phyloP scores from a whole-genome alignment of 92 coral and sea anemone genomes.

The Actinostola sp. region DNA sequence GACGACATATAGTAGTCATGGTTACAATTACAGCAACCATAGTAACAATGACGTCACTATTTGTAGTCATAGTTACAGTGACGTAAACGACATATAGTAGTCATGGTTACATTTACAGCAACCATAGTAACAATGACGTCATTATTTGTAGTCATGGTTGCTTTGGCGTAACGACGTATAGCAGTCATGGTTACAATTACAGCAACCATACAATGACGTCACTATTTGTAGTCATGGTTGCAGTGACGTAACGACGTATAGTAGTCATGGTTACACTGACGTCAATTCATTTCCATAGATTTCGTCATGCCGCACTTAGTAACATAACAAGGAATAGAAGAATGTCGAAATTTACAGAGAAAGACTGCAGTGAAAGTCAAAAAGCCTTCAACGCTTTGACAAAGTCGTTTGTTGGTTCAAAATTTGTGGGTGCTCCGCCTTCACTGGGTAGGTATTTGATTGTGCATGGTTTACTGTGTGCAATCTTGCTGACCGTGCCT shows the following conservation, averaged over 20 bases:
- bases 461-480: not conserved
- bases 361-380: conserved; percentile 40
- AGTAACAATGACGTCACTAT: not conserved
- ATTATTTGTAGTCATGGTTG: too few relatives aligned
- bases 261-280: too few relatives aligned
- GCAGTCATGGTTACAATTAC: too few relatives aligned
- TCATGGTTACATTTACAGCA: too few relatives aligned
- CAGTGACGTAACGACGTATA: not conserved
- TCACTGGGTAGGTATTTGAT: not conserved
- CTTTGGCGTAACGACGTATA: too few relatives aligned
- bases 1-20: not conserved
- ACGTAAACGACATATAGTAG: not conserved
- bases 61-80: not conserved
- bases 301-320: conserved; percentile 74
- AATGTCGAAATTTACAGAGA: conserved; percentile 31
- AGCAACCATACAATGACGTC: not conserved
- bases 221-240: not conserved
- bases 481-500: not conserved
- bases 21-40: not conserved
- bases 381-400: conserved; percentile 49
- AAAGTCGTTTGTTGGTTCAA: conserved; percentile 55
- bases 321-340: conserved; percentile 52
- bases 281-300: conserved; percentile 41
- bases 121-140: too few relatives aligned
- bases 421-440: conserved; percentile 24